These are phyloP conservation scores for Blennius ocellaris DNA, from an alignment of 2,113 vertebrate genomes.

Conservation along the genomic window DNA sequence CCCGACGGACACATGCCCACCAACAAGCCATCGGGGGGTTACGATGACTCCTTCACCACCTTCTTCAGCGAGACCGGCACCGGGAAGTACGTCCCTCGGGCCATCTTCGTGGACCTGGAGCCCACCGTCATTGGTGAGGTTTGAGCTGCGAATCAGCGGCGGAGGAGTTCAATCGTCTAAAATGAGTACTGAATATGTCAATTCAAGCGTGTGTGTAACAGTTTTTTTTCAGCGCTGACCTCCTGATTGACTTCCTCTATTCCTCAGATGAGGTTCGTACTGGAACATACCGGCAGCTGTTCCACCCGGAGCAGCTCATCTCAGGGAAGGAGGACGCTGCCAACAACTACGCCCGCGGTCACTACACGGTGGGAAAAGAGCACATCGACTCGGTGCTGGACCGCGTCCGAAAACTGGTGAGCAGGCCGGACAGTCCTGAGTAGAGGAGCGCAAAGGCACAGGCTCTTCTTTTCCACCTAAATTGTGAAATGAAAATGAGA, in stretches of 20 bases:
- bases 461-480: too few relatives aligned
- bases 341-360: slow-evolving; percentile 78
- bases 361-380: slow-evolving; percentile 78
- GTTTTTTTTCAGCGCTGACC: not conserved
- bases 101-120: slow-evolving; percentile 79
- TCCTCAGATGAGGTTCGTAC: slow-evolving; percentile 73
- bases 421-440: not conserved
- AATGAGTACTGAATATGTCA: too few relatives aligned
- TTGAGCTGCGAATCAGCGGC: too few relatives aligned
- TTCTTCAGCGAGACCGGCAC: slow-evolving; percentile 76
- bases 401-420: slow-evolving; percentile 78
- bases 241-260: not conserved
- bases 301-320: slow-evolving; percentile 79
- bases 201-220: too few relatives aligned
- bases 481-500: too few relatives aligned
- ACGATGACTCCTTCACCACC: slow-evolving; percentile 78
- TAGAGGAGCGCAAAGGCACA: too few relatives aligned
- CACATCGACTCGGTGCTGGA: slow-evolving; percentile 73
- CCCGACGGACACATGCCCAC: slow-evolving; percentile 67
- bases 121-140: slow-evolving; percentile 75
- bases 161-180: too few relatives aligned
- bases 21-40: slow-evolving; percentile 10
- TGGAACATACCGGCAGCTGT: slow-evolving; percentile 72
- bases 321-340: slow-evolving; percentile 79
- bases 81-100: slow-evolving; percentile 74